phyloP scores from a whole-genome alignment of 2,888 invertebrate species.

The Hirtodrosophila cameraria region DNA sequence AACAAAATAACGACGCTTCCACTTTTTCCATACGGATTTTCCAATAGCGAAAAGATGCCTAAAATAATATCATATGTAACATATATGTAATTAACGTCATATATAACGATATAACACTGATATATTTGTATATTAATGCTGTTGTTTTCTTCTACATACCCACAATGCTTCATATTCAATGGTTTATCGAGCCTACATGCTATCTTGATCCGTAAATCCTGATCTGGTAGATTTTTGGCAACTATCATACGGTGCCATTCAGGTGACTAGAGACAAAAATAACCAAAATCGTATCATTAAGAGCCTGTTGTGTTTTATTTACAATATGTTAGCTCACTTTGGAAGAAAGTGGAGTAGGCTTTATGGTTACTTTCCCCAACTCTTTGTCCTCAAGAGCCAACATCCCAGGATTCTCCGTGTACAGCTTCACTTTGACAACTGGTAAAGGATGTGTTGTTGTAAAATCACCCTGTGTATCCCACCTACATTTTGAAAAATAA shows the following conservation, averaged over 20 bases:
- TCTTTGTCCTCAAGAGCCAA: conserved; percentile 99
- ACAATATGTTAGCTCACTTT: conserved; percentile 86
- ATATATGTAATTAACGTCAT: not conserved
- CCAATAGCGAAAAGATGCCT: conserved; percentile 96
- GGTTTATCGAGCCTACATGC: conserved; percentile 99
- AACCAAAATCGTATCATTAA: not conserved
- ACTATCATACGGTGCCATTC: conserved; percentile 99
- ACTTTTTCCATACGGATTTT: conserved; percentile 99
- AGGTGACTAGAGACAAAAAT: conserved; percentile 87
- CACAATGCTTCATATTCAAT: conserved; percentile 99
- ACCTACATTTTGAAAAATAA: conserved; percentile 86
- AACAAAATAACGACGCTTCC: conserved; percentile 99
- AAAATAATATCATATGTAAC: conserved; percentile 5
- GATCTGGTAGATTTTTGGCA: conserved; percentile 97
- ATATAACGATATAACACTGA: not conserved
- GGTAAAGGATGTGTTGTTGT: conserved; percentile 98
- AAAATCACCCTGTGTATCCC: conserved; percentile 99
- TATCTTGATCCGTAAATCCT: conserved; percentile 98
- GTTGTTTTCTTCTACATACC: conserved; percentile 85
- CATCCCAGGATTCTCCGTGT: conserved; percentile 98
- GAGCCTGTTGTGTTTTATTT: not conserved
- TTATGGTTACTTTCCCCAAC: conserved; percentile 95
- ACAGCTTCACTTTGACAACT: conserved; percentile 98
- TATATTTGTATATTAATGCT: not conserved
- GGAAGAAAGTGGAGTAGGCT: conserved; percentile 93